Base-by-base conservation (phyloP, 1,140 invertebrate genomes). In the Drosophila kohkoa region DNA sequence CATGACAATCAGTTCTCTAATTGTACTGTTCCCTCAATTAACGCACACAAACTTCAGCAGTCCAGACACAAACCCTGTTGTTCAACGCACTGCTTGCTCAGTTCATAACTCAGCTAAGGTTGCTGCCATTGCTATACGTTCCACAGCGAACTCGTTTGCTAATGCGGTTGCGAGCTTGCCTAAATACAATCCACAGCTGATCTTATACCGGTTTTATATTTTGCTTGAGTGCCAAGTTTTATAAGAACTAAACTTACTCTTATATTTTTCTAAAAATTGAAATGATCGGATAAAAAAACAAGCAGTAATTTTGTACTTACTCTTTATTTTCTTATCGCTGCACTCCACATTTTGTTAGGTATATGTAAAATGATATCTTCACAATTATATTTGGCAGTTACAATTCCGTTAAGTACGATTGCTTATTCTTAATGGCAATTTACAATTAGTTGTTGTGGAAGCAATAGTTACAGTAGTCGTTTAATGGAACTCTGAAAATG, bases 401-500 rank as follows among this genome's bases (percentile, higher is more conserved):
- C 59, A 71, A 62, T 64, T 65, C 3, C 32, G 1, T 70, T 55
- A 35, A 46, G 25, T 41, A 51, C 51, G 7, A 4, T 62, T 70
- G 35, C 43, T 41, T 51, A 46, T 46, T 45, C 15, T 60, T 30
- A 77, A 81, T 85, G 77, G 78, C 77, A 75, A 85, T 73, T 64
- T 55, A 48, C 54, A 63, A 0, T 60, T 13, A 35, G 11, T 48
- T 63, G 64, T 30, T 55, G 38, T 83, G 81, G 81, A 83, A 83
- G 81, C 81, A 77, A 64, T 80, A 30, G 66, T 78, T 71, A 74
- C 77, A 69, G 55, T 76, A 68, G 49, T 65, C 41, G 49, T 54
- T 58, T 3, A 51, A n/a, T 15, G 41, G 64, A 73, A 30, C 81
- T 83, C 68, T 5, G 83, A 80, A 32, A 25, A 71, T 1, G 52